Base-by-base conservation (phyloP, 2,113 vertebrate genomes). In the Podarcis raffonei region DNA sequence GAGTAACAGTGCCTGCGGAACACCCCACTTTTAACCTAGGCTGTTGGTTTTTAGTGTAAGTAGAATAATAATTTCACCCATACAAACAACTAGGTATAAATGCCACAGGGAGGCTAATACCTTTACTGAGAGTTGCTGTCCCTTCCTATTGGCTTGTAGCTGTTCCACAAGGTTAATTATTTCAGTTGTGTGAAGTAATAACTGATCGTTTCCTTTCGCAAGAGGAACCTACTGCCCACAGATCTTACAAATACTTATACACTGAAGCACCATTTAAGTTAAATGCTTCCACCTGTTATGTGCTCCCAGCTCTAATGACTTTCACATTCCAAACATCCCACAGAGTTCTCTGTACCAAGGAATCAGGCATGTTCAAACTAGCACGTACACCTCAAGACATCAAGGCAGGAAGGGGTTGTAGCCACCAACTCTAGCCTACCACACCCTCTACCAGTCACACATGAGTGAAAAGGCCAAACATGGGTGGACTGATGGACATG, bases 111-210 rank as follows among this genome's bases (percentile, higher is more conserved):
- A 72, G 20, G 25, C 6, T 16, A 30, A 66, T 20, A 53, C 6
- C 4, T 89, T 16, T 89, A 68, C 32, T 30, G 65, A 79, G 9
- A 89, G 5, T 39, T 37, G 37, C 48, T 53, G 48, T 59, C 65
- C 77, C 4, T 27, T 83, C 84, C 85, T 66, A 87, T 75, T 74
- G 59, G 37, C 62, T 57, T 81, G 1, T 9, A 80, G 6, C 4
- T 81, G 16, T 84, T 53, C 27, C 88, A 57, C 35, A 59, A 85
- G 82, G n/a, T 76, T 75, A 59, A 9, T 1, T 69, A 89, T 90
- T 85, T 39, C 2, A 66, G 48, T 3, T 81, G 11, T 15, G 25
- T 82, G 16, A 86, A 9, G 22, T 9, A 59, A 87, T 8, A 69
- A 78, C 27, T 8, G 35, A 32, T 74, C 79, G 0, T 0, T 62